Evolutionary conservation across 2,888 invertebrate species (phyloP).

Genomic region (Philhelius pedissequus): DNA sequence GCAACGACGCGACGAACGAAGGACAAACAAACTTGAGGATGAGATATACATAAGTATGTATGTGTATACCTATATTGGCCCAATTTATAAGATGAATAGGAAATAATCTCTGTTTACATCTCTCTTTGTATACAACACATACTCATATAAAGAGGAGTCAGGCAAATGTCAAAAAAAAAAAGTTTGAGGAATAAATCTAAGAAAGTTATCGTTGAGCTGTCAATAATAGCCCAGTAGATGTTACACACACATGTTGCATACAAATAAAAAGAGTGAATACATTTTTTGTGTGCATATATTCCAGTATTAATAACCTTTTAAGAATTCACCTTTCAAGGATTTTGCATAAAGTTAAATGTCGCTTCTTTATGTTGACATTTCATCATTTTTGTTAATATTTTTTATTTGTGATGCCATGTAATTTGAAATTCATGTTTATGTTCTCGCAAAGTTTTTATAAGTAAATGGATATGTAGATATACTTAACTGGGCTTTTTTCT

Average conservation of each 20-base stretch:
- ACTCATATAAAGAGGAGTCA: not conserved
- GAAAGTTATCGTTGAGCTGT: not conserved
- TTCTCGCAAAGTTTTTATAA: not conserved
- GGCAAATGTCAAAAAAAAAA: not conserved
- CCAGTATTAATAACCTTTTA: not conserved
- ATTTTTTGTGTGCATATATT: not conserved
- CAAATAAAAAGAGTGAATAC: slow-evolving; percentile 7
- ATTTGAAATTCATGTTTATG: not conserved
- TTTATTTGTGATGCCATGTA: not conserved
- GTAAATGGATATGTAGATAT: not conserved
- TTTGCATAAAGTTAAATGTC: not conserved
- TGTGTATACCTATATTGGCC: too few species aligned
- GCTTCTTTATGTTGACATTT: not conserved
- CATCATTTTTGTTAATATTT: not conserved
- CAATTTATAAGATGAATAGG: slow-evolving; percentile 17
- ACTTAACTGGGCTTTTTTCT: not conserved
- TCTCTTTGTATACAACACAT: not conserved
- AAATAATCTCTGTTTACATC: not conserved
- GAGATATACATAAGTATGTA: too few species aligned
- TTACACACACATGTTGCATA: slow-evolving; percentile 14
- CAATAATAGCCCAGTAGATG: not conserved
- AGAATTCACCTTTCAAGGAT: not conserved
- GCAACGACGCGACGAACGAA: not conserved
- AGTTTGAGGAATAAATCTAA: slow-evolving; percentile 20
- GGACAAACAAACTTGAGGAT: not conserved